Conservation (phyloP, 2,888 invertebrate species). For the Bursaphelenchus okinawaensis region DNA sequence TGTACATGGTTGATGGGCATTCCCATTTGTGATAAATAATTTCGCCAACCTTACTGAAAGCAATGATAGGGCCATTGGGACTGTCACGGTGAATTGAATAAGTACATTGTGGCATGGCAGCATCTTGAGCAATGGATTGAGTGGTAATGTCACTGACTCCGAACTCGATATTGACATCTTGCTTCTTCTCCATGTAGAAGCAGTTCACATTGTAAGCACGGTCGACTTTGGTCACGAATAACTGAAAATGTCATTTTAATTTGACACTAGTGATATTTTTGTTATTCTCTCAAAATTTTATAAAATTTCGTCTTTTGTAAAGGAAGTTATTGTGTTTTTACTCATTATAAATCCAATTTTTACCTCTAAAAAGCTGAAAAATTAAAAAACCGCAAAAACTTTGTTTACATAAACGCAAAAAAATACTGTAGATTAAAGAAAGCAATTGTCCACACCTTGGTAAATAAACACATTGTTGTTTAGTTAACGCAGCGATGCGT, state of each 20-base stretch:
- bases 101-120: slow-evolving; percentile 41
- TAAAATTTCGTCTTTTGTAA: no score
- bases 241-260: slow-evolving; percentile 20
- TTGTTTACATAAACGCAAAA: no score
- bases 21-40: slow-evolving; percentile 55
- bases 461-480: no score
- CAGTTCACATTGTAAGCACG: slow-evolving; percentile 53
- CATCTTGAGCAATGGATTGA: slow-evolving; percentile 26
- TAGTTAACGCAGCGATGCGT: no score
- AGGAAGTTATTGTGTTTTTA: no score
- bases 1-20: slow-evolving; percentile 44
- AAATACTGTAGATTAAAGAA: no score
- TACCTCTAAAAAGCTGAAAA: no score
- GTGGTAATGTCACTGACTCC: slow-evolving; percentile 48
- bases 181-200: slow-evolving; percentile 51
- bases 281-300: no score
- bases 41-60: slow-evolving; percentile 44
- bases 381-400: no score
- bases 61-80: slow-evolving; percentile 48
- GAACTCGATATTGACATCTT: slow-evolving; percentile 41
- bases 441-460: no score
- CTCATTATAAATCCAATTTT: no score
- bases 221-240: slow-evolving; percentile 45
- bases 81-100: slow-evolving; percentile 52
- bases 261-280: no score